A percentile compares a stretch with the other conserved stretches of the same genome.
These are phyloP conservation scores for Cololabis saira DNA, from an alignment of 2,113 vertebrate species.

Conservation along the genomic window DNA sequence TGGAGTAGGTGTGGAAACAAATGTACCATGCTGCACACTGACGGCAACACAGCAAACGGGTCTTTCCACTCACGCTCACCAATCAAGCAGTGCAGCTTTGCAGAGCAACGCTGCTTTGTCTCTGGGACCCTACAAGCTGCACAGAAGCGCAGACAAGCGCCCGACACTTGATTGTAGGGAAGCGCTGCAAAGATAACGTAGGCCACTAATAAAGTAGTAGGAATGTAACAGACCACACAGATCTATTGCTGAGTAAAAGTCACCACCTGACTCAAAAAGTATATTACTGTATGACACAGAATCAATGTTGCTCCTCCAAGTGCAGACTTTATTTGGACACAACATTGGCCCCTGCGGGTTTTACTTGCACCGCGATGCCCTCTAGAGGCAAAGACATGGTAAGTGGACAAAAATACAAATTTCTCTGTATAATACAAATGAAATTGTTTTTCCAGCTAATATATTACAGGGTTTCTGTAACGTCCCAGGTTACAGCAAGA, in stretches of 20 bases:
- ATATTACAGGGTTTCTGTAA: background rate
- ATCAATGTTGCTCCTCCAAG: background rate
- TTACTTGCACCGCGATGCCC: conserved; percentile 7
- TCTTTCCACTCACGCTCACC: too few relatives aligned
- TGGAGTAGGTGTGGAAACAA: too few relatives aligned
- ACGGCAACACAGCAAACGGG: too few relatives aligned
- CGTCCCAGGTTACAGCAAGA: background rate
- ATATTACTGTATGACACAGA: too few relatives aligned
- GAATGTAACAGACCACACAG: background rate
- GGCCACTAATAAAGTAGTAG: background rate
- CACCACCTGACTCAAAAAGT: too few relatives aligned
- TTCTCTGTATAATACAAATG: background rate
- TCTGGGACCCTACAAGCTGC: too few relatives aligned
- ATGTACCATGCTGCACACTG: too few relatives aligned
- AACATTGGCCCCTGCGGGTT: background rate
- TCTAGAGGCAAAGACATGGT: conserved; percentile 6
- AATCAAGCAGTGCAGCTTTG: too few relatives aligned
- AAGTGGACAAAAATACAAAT: background rate
- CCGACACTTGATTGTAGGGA: background rate
- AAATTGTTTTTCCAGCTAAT: background rate
- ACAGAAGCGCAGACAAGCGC: too few relatives aligned
- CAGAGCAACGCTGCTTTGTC: too few relatives aligned
- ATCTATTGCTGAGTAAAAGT: background rate
- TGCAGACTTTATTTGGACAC: conserved; percentile 3
- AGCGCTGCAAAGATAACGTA: background rate